A percentile compares a stretch with the other conserved stretches of the same genome.
These are phyloP conservation scores for Eptatretus atami DNA, from an alignment of 2,797 vertebrate species.

Conservation along the genomic window DNA sequence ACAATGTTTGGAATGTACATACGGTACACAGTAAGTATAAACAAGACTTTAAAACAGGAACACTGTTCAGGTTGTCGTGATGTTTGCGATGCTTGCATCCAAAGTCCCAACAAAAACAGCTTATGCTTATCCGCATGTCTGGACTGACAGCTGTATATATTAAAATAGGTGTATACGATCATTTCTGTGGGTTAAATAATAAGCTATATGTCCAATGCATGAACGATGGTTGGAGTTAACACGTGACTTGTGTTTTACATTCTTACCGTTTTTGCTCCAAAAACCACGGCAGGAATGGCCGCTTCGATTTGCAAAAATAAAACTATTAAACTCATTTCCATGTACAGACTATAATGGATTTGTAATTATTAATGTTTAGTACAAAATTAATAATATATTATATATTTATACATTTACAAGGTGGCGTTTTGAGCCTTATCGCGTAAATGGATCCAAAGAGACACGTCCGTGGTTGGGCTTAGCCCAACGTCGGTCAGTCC, in stretches of 20 bases:
- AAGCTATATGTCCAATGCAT: too few species aligned
- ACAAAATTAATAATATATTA: slow-evolving; percentile 5
- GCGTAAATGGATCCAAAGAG: too few species aligned
- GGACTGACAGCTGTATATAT: neutral
- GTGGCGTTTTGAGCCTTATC: neutral
- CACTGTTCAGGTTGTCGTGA: neutral
- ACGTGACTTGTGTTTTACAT: neutral
- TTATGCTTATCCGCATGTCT: neutral
- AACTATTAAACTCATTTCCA: neutral
- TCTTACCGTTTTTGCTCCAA: neutral
- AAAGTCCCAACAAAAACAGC: slow-evolving; percentile 1
- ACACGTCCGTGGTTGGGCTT: too few species aligned
- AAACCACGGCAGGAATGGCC: slow-evolving; percentile 3
- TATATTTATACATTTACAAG: slow-evolving; percentile 6
- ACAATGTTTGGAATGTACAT: slow-evolving; percentile 5
- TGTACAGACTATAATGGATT: slow-evolving; percentile 4
- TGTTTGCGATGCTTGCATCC: neutral
- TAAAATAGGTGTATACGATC: slow-evolving; percentile 2
- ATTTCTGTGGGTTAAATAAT: too few species aligned
- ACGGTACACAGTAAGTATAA: slow-evolving; percentile 2
- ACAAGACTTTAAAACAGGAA: slow-evolving; percentile 5
- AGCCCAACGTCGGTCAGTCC: neutral
- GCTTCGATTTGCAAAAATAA: slow-evolving; percentile 4
- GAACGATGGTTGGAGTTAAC: neutral
- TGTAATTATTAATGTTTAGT: slow-evolving; percentile 5